Conservation (phyloP, 1,140 invertebrate genomes). For the Zophobas atratus region DNA sequence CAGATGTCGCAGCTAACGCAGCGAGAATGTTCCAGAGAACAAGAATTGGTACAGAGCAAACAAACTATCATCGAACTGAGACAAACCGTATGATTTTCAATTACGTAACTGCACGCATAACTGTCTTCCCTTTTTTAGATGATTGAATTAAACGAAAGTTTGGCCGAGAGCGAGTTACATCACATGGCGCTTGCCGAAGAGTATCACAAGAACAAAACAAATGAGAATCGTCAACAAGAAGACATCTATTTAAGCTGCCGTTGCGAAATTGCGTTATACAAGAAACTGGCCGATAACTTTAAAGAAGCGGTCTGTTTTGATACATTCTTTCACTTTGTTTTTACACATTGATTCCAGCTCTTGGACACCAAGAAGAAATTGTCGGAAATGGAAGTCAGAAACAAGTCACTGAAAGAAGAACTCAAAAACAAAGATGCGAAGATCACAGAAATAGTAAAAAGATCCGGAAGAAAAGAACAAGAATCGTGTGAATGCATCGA, state of each 20-base stretch:
- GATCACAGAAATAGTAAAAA: conserved; percentile 3
- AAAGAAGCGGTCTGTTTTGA: conserved; percentile 28
- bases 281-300: conserved; percentile 13
- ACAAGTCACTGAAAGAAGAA: conserved; percentile 2
- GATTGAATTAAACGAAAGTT: conserved; percentile 23
- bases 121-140: not conserved
- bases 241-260: conserved; percentile 11
- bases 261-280: conserved; percentile 8
- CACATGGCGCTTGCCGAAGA: not conserved
- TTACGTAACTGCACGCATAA: not conserved
- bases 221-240: not conserved
- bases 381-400: not conserved
- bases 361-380: not conserved
- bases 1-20: not conserved
- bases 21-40: conserved; percentile 9
- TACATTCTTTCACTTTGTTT: not conserved
- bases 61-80: conserved; percentile 20
- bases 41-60: conserved; percentile 12
- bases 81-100: conserved; percentile 7
- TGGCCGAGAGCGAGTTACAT: conserved; percentile 15
- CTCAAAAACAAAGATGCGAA: not conserved
- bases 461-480: conserved; percentile 3
- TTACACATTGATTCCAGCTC: conserved; percentile 2
- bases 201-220: not conserved
- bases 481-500: not conserved